A percentile compares a stretch with the other conserved stretches of the same genome.
Evolutionary conservation across 2,113 vertebrate genomes (phyloP).

Genomic region (Callipepla squamata): DNA sequence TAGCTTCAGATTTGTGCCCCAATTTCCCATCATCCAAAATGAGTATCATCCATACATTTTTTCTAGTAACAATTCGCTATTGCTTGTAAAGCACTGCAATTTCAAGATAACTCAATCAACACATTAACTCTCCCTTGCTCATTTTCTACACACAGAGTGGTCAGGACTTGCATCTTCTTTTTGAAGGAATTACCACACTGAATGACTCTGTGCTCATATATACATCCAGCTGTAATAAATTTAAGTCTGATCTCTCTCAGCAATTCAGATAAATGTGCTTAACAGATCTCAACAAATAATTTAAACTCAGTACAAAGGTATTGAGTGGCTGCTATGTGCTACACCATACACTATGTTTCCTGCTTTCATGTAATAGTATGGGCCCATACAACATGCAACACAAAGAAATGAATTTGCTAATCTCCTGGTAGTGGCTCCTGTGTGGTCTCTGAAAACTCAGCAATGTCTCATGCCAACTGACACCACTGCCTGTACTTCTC

Average conservation of each 20-base stretch:
- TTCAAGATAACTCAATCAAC: neutral
- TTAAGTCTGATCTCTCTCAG: neutral
- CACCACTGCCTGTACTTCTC: neutral
- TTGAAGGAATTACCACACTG: neutral
- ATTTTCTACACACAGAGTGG: neutral
- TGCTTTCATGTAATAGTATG: neutral
- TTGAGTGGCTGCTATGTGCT: neutral
- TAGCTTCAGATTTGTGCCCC: neutral
- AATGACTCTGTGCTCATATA: neutral
- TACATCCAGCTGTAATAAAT: neutral
- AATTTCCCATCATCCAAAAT: neutral
- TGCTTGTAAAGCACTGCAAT: neutral
- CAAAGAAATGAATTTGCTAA: neutral
- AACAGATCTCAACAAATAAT: constrained; percentile 2
- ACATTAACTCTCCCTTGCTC: neutral
- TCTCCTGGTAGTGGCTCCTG: neutral
- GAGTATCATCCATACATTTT: neutral
- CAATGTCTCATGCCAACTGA: neutral
- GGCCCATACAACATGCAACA: neutral
- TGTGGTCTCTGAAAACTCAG: neutral
- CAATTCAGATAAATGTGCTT: constrained; percentile 13
- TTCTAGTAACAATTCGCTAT: neutral
- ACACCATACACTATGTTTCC: neutral
- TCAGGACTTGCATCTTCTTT: neutral
- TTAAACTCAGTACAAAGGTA: neutral